These are phyloP conservation scores for Spea hammondii DNA, from an alignment of 2,797 vertebrate genomes.

Conservation along the genomic window DNA sequence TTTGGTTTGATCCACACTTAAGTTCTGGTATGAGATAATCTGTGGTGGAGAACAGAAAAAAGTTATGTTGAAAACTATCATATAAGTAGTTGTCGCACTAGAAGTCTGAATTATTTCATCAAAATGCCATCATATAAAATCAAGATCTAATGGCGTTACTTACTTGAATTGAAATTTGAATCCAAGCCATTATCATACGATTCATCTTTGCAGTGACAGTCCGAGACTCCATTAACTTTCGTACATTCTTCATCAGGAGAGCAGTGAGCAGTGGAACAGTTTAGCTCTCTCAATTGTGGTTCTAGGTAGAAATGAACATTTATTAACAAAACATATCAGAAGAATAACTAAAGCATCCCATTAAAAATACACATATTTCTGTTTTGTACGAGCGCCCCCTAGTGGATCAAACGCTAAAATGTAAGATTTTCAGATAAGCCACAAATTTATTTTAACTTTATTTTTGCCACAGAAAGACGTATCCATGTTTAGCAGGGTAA, in stretches of 20 bases:
- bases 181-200: neutral
- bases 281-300: too few relatives aligned
- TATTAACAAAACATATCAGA: too few relatives aligned
- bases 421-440: too few relatives aligned
- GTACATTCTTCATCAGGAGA: conserved; percentile 53
- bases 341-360: too few relatives aligned
- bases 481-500: too few relatives aligned
- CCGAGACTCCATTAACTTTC: conserved; percentile 45
- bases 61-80: neutral
- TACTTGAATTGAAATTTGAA: neutral
- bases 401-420: too few relatives aligned
- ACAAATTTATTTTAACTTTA: too few relatives aligned
- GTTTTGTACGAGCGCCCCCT: too few relatives aligned
- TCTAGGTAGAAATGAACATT: too few relatives aligned
- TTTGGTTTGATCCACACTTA: neutral
- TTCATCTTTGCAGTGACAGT: conserved; percentile 52
- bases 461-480: too few relatives aligned
- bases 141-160: neutral
- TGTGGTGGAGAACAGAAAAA: neutral
- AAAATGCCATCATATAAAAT: neutral
- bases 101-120: neutral
- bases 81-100: neutral
- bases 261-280: too few relatives aligned
- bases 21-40: conserved; percentile 1
- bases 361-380: too few relatives aligned